Evolutionary conservation across 2,888 invertebrate species (phyloP).

Genomic region (Atrina japonica): DNA sequence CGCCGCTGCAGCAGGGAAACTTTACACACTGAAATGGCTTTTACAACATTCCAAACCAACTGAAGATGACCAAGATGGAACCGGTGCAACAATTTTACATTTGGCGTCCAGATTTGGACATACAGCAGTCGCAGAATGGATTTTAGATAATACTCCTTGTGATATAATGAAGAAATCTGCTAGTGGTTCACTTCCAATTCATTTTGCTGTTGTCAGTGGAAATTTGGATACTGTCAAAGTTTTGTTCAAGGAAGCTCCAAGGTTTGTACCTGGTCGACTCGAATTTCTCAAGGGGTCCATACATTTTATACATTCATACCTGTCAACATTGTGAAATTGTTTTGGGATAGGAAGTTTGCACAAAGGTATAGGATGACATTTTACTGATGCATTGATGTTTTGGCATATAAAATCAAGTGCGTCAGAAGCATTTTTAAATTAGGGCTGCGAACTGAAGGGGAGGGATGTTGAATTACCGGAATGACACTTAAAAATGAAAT

Average conservation of each 20-base stretch:
- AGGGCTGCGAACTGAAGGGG: too few species aligned
- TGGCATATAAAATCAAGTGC: too few species aligned
- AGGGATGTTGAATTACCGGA: too few species aligned
- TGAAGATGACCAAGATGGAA: slow-evolving; percentile 78
- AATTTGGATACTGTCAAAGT: slow-evolving; percentile 92
- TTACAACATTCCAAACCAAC: slow-evolving; percentile 65
- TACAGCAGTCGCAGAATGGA: slow-evolving; percentile 84
- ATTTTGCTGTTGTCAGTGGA: slow-evolving; percentile 93
- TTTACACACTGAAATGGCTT: slow-evolving; percentile 78
- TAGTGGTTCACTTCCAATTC: slow-evolving; percentile 87
- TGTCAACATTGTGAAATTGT: too few species aligned
- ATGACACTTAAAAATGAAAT: too few species aligned
- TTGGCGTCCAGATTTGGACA: slow-evolving; percentile 82
- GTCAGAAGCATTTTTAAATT: too few species aligned
- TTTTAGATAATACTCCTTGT: slow-evolving; percentile 84
- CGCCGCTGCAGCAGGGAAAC: slow-evolving; percentile 80
- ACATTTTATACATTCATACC: too few species aligned
- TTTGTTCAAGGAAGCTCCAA: slow-evolving; percentile 70
- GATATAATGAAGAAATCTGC: slow-evolving; percentile 82
- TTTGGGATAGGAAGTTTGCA: too few species aligned
- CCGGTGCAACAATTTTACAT: slow-evolving; percentile 79
- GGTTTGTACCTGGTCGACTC: too few species aligned
- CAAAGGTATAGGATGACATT: too few species aligned
- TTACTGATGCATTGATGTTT: too few species aligned
- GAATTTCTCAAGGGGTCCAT: too few species aligned